Conservation (phyloP, 2,113 vertebrate genomes). For the Atlantisia rogersi region DNA sequence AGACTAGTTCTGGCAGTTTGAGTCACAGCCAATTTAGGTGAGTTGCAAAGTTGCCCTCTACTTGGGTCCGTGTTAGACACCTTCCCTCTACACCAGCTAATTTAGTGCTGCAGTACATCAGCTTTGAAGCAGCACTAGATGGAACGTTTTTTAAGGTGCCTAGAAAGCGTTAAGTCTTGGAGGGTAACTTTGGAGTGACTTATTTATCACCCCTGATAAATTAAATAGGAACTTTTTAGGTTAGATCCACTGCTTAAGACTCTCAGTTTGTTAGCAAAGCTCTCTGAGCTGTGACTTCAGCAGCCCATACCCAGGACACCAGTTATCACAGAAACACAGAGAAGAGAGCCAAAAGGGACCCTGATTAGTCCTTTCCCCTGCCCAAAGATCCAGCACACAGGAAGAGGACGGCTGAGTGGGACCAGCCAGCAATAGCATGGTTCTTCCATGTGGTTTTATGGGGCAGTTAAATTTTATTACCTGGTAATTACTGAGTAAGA, state of each 20-base stretch:
- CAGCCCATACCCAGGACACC: background rate
- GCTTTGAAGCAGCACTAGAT: background rate
- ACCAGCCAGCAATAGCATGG: constrained; percentile 14
- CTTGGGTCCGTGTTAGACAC: background rate
- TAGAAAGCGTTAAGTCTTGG: background rate
- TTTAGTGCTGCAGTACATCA: background rate
- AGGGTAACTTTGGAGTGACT: background rate
- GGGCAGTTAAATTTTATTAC: constrained; percentile 57
- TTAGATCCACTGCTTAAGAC: background rate
- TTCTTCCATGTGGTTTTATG: constrained; percentile 50
- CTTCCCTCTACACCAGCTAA: background rate
- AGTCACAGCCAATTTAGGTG: background rate
- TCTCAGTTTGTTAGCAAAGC: background rate
- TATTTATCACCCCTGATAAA: fast-evolving
- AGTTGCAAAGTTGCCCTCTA: background rate
- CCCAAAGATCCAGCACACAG: background rate
- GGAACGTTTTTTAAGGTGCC: background rate
- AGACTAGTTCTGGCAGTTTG: background rate
- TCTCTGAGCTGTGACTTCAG: background rate
- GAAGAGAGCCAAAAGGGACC: background rate
- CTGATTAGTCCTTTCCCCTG: background rate
- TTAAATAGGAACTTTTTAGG: background rate
- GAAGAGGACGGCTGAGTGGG: background rate
- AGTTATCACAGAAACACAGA: background rate
- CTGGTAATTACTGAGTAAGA: constrained; percentile 56